Base-by-base conservation (phyloP, 1,140 invertebrate genomes). In the Drosophila teissieri region DNA sequence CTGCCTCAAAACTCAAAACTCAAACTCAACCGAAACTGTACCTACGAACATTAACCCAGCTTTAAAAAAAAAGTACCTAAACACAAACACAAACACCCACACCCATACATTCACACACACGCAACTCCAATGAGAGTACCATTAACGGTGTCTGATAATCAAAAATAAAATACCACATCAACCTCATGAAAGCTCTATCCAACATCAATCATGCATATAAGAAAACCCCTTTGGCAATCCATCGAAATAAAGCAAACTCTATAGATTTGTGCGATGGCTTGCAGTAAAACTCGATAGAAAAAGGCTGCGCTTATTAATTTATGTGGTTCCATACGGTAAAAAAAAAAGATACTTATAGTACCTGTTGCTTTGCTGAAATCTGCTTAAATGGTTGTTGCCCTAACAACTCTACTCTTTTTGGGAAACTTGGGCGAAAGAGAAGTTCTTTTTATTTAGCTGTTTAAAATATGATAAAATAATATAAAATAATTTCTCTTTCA, bases 101-200 rank as follows among this genome's bases (percentile, higher is more conserved):
- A 55, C 54, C 45, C n/a, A 42, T 24, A 0, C 34, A 46, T 48
- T 40, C 22, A 68, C 67, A 78, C 7, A 78, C 7, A 31, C 27
- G 10, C 58, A 39, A 22, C 55, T 57, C 45, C 46, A 63, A 39
- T 24, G 40, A 49, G 56, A 56, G 65, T 34, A 39, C 37, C 58
- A 84, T 75, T 56, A 84, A 75, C 54, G 80, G 82, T 84, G 82
- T 84, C 73, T 86, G 77, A 80, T 76, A 65, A 84, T 84, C 19
- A 31, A 31, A 58, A 46, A 44, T 39, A 34, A 19, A 10, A 15
- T 11, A 27, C 15, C n/a, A 34, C 19, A 64, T 60, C 51, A 52
- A 62, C n/a, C 57, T 39, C 58, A 52, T 37, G 15, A 36, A 14
- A 40, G 19, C 48, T 40, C 7, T 40, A 55, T 39, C 40, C 17